A percentile compares a stretch with the other conserved stretches of the same genome.
These are phyloP conservation scores for Leptinotarsa tumamoca DNA, from an alignment of 2,888 invertebrate species.

Conservation along the genomic window DNA sequence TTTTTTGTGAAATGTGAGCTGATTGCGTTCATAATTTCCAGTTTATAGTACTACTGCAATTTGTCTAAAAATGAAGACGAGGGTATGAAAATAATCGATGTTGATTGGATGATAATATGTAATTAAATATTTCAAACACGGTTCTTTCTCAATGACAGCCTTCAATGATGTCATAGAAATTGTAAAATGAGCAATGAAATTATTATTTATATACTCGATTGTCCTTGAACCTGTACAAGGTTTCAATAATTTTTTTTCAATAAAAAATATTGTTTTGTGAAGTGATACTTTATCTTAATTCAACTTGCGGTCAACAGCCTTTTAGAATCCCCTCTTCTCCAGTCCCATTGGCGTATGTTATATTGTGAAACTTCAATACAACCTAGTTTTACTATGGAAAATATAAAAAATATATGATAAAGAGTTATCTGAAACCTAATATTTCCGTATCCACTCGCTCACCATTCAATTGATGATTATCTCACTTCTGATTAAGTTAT, in stretches of 20 bases:
- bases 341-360: too few species aligned
- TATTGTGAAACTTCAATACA: too few species aligned
- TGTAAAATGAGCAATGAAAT: slow-evolving; percentile 26
- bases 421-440: too few species aligned
- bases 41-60: background rate
- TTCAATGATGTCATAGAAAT: slow-evolving; percentile 35
- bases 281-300: background rate
- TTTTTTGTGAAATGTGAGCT: background rate
- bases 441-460: too few species aligned
- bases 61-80: slow-evolving; percentile 2
- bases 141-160: slow-evolving; percentile 26
- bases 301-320: background rate
- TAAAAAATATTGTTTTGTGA: background rate
- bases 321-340: background rate
- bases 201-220: slow-evolving; percentile 24
- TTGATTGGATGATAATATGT: slow-evolving; percentile 19
- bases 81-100: background rate
- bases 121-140: slow-evolving; percentile 20
- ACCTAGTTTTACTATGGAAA: too few species aligned
- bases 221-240: slow-evolving; percentile 32
- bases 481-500: too few species aligned
- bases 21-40: background rate
- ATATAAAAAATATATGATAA: too few species aligned
- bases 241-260: slow-evolving; percentile 2
- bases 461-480: too few species aligned